These are phyloP conservation scores for Brachionus plicatilis DNA, from an alignment of 1,140 invertebrate species.

Conservation along the genomic window DNA sequence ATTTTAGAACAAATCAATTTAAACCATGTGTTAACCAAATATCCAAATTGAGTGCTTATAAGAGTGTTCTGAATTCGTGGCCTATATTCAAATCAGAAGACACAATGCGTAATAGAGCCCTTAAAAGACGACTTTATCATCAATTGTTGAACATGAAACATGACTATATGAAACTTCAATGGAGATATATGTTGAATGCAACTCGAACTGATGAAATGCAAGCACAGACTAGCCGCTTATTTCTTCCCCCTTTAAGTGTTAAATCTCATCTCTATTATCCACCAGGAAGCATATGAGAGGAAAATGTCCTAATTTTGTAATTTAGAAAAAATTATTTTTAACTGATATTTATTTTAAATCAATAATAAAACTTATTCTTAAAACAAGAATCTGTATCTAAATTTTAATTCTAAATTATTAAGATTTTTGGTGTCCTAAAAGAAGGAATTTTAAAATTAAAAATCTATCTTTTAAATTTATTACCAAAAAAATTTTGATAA, in stretches of 20 bases:
- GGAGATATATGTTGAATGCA: not conserved
- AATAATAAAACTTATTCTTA: too few relatives aligned
- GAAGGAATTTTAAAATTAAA: too few relatives aligned
- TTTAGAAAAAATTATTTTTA: not conserved
- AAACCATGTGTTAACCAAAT: not conserved
- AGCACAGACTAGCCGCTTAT: not conserved
- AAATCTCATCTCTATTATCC: not conserved
- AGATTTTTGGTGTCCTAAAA: too few relatives aligned
- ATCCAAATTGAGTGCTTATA: not conserved
- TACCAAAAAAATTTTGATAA: too few relatives aligned
- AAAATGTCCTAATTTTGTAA: not conserved
- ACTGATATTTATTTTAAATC: not conserved
- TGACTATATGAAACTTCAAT: constrained; percentile 24
- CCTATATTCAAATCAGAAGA: not conserved
- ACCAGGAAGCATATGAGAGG: not conserved
- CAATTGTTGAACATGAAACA: not conserved
- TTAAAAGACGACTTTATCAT: constrained; percentile 3
- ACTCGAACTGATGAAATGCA: not conserved
- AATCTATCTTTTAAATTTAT: too few relatives aligned
- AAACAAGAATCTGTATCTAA: not conserved
- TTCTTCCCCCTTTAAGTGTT: not conserved
- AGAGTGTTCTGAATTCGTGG: not conserved
- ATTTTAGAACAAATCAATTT: not conserved
- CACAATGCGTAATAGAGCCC: not conserved
- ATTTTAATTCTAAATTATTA: not conserved